A percentile compares a stretch with the other conserved stretches of the same genome.
Evolutionary conservation across 1,140 invertebrate genomes (phyloP).

Genomic region (Streblospio benedicti): DNA sequence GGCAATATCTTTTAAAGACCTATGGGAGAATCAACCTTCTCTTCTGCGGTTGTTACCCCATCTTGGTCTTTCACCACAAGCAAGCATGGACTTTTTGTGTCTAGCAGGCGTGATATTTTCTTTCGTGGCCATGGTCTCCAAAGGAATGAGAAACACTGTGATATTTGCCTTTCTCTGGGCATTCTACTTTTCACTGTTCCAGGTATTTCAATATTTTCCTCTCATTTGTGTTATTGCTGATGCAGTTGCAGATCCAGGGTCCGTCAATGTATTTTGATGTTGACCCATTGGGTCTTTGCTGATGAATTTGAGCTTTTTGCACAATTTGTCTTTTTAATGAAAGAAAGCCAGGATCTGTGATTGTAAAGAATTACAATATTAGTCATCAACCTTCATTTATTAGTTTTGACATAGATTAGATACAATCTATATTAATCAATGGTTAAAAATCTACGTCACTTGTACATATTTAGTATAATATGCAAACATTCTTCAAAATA

Average conservation of each 20-base stretch:
- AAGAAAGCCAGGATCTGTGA: no score
- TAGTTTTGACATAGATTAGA: no score
- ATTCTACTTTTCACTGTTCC: conserved; percentile 66
- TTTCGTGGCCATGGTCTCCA: conserved; percentile 43
- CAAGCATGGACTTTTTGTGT: conserved; percentile 63
- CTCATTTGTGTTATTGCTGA: not conserved
- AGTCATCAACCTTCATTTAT: no score
- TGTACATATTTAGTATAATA: no score
- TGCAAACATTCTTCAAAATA: no score
- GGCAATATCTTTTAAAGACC: conserved; percentile 29
- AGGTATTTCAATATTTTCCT: conserved; percentile 52
- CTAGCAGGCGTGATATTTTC: conserved; percentile 59
- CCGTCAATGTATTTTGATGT: not conserved
- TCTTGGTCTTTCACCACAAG: conserved; percentile 59
- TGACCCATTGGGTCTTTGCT: not conserved
- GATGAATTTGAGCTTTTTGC: not conserved
- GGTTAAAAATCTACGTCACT: no score
- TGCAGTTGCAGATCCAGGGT: not conserved
- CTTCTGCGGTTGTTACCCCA: conserved; percentile 60
- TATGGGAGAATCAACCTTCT: conserved; percentile 55
- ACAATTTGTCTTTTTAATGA: no score
- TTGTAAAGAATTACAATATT: no score
- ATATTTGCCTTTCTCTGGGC: conserved; percentile 61
- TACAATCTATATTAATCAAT: no score
- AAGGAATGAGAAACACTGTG: conserved; percentile 30